Base-by-base conservation (phyloP, 2,113 vertebrate genomes). In the Otolemur garnettii region DNA sequence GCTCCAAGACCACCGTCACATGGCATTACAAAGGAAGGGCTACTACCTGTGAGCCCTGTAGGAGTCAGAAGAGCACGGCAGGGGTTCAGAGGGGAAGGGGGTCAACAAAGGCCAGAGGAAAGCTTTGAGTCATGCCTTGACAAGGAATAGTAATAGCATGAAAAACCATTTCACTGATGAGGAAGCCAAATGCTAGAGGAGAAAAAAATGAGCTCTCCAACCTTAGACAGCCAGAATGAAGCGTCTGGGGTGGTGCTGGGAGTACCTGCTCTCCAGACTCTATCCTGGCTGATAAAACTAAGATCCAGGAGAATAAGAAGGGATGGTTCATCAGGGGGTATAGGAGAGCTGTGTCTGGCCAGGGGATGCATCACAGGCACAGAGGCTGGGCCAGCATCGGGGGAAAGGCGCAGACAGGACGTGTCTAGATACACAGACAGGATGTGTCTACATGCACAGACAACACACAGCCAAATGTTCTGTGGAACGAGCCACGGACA, bases 401-500 rank as follows among this genome's bases (percentile, higher is more conserved):
- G 35, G 4, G 17, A 84, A 33, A 26, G 64, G 79, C 15, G 21
- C 2, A 59, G 74, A 45, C 30, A 71, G 10, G 35, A 21, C 4
- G n/a, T 14, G 38, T 13, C 24, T 64, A 30, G 22, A 75, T 33
- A 53, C 68, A 60, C 13, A 62, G 42, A 35, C 45, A 50, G 64
- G 35, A 45, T 33, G 7, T 17, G 30, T 35, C 64, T 45, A 24
- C n/a, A 85, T 26, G 22, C n/a, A 72, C 38, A 53, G 66, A 72
- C 33, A 18, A 45, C 0, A 59, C 0, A 0, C 24, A 10, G 38
- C 30, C 17, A 10, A 69, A 50, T n/a, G n/a, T 4, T 72, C 38
- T 28, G 66, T 12, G 64, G 24, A 57, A 28, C 45, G 30, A 50
- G 28, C 66, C n/a, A 14, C 64, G 85, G 42, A 22, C 0, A 2